Conservation (phyloP, 2,113 vertebrate genomes). For the Aix galericulata region DNA sequence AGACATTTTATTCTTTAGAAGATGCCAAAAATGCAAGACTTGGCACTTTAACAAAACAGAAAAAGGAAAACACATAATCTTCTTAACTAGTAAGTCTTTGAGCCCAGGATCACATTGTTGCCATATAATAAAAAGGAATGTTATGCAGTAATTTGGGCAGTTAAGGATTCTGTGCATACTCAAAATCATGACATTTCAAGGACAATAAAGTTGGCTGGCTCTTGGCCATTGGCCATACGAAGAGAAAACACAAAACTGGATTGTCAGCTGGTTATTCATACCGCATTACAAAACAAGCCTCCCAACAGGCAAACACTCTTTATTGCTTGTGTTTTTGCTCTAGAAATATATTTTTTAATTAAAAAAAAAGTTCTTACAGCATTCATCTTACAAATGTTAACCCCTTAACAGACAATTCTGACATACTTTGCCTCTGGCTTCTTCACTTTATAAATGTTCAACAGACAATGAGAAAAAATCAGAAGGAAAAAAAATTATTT, state of each 20-base stretch:
- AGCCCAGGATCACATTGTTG: constrained; percentile 74
- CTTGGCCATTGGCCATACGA: constrained; percentile 69
- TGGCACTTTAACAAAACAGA: constrained; percentile 77
- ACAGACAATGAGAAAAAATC: constrained; percentile 40
- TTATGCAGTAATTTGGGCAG: constrained; percentile 77
- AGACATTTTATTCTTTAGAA: constrained; percentile 75
- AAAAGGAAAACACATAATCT: constrained; percentile 78
- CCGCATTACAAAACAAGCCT: constrained; percentile 72
- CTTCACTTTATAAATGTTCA: constrained; percentile 56
- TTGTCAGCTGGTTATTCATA: constrained; percentile 76
- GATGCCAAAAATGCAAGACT: constrained; percentile 74
- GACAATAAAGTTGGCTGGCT: constrained; percentile 78
- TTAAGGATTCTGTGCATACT: constrained; percentile 75
- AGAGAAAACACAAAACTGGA: constrained; percentile 54
- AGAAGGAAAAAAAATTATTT: constrained; percentile 49
- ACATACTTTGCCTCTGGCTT: constrained; percentile 56
- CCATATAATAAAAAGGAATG: constrained; percentile 77
- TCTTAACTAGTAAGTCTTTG: constrained; percentile 78
- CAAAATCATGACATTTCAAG: constrained; percentile 77
- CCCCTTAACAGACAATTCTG: constrained; percentile 59
- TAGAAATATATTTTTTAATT: constrained; percentile 74
- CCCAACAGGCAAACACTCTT: constrained; percentile 71
- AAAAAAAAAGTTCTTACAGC: constrained; percentile 37
- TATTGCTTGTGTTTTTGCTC: constrained; percentile 70
- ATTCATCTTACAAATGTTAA: constrained; percentile 73